These are phyloP conservation scores for Phataginus tricuspis DNA, from an alignment of 2,797 vertebrate species.

Conservation along the genomic window DNA sequence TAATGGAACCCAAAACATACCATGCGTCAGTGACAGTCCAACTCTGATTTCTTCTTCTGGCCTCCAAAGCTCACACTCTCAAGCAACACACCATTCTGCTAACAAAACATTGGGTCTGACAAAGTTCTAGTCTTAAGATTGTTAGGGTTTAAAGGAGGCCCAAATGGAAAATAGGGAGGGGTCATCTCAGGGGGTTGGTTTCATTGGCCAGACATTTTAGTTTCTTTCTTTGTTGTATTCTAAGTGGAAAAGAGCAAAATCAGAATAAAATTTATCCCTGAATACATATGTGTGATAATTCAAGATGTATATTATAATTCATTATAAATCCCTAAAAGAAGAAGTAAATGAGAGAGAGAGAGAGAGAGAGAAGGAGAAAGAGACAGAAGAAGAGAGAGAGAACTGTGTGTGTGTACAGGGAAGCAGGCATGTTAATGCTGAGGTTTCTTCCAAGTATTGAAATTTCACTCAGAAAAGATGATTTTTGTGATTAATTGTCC, in stretches of 20 bases:
- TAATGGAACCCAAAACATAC: background rate
- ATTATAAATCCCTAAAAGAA: background rate
- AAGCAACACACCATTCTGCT: background rate
- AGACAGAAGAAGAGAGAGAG: background rate
- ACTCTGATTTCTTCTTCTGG: no score
- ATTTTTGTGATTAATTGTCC: background rate
- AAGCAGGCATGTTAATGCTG: accelerated
- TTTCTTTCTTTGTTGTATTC: background rate
- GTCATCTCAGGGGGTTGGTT: background rate
- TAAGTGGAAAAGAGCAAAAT: background rate
- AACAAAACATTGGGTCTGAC: background rate
- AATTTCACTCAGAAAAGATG: background rate
- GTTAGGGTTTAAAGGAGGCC: background rate
- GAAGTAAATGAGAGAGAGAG: background rate
- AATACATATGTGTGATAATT: background rate
- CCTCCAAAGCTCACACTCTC: background rate
- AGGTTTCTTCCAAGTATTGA: background rate
- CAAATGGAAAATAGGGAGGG: background rate
- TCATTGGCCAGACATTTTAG: no score
- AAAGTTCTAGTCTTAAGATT: background rate
- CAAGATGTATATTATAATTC: background rate
- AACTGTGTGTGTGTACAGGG: accelerated
- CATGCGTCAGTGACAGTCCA: background rate
- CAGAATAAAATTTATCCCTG: background rate
- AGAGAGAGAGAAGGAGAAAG: background rate